Conservation (phyloP, 2,797 vertebrate genomes). For the Sphaeramia orbicularis region DNA sequence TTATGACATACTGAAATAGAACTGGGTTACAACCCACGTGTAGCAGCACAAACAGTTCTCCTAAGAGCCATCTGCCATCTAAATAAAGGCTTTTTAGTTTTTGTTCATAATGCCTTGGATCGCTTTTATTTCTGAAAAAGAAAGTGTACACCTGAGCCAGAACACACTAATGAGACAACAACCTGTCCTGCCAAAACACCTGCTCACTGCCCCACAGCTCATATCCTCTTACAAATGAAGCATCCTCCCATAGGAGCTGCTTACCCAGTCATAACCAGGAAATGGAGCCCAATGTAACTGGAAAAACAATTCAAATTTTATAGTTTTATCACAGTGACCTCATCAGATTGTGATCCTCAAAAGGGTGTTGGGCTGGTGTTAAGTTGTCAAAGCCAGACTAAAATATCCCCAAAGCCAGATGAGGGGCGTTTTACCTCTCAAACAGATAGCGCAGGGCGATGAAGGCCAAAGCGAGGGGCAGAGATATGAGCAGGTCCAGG, state of each 20-base stretch:
- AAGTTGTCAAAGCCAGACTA: not conserved
- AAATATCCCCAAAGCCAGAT: slow-evolving; percentile 1
- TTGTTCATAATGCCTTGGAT: not conserved
- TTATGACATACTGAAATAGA: no score
- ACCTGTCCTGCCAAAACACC: slow-evolving; percentile 35
- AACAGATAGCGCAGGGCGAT: slow-evolving; percentile 84
- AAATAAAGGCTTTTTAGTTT: not conserved
- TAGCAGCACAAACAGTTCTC: no score
- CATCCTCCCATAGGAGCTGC: not conserved
- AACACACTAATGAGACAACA: slow-evolving; percentile 24
- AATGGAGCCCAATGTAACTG: not conserved
- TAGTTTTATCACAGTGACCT: not conserved
- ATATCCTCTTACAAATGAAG: slow-evolving; percentile 3
- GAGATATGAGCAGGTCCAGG: slow-evolving; percentile 82
- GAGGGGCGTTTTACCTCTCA: slow-evolving; percentile 84
- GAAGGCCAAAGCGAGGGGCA: slow-evolving; percentile 87
- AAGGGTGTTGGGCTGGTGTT: not conserved
- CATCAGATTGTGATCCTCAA: not conserved
- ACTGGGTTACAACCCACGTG: no score
- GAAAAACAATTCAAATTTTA: not conserved
- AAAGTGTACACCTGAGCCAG: no score
- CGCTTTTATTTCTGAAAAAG: no score
- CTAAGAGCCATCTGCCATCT: no score
- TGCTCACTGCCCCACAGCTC: slow-evolving; percentile 40
- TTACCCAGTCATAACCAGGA: slow-evolving; percentile 1